Percentiles rank a stretch among this genome's conserved stretches.
Conservation (phyloP, 2,888 invertebrate species). For the Lasioglossum oenotherae region DNA sequence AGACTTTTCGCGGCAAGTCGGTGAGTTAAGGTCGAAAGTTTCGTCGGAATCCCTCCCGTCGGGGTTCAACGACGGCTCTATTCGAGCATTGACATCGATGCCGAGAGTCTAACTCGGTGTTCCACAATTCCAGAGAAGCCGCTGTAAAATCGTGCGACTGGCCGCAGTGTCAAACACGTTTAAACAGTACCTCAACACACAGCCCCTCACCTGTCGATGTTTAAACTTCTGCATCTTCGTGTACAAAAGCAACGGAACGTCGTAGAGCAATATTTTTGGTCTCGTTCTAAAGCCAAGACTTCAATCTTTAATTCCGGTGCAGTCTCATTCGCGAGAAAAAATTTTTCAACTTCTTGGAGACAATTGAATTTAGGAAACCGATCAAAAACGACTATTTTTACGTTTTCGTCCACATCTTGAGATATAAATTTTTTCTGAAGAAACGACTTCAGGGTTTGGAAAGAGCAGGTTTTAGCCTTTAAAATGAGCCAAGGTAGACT, state of each 20-base stretch:
- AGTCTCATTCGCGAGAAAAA: too few species aligned
- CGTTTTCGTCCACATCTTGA: too few species aligned
- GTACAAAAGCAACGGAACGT: background rate
- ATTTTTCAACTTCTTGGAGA: too few species aligned
- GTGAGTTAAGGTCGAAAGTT: constrained; percentile 69
- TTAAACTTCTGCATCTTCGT: background rate
- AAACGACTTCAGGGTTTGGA: background rate
- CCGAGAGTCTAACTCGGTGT: background rate
- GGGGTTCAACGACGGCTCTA: constrained; percentile 48
- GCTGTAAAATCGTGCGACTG: background rate
- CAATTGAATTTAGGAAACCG: too few species aligned
- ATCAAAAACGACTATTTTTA: background rate
- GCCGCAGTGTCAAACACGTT: background rate
- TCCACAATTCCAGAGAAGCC: background rate
- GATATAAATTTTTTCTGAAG: too few species aligned
- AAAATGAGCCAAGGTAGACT: background rate
- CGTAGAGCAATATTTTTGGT: background rate
- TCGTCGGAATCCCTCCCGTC: constrained; percentile 57
- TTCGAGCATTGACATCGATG: constrained; percentile 7
- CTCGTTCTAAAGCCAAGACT: background rate
- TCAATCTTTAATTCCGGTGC: too few species aligned
- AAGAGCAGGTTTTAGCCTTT: background rate
- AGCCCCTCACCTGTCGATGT: background rate
- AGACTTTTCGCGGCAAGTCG: constrained; percentile 51
- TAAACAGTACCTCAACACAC: background rate